These are phyloP conservation scores for Neodontobutis hainanensis DNA, from an alignment of 2,113 vertebrate genomes.

Conservation along the genomic window DNA sequence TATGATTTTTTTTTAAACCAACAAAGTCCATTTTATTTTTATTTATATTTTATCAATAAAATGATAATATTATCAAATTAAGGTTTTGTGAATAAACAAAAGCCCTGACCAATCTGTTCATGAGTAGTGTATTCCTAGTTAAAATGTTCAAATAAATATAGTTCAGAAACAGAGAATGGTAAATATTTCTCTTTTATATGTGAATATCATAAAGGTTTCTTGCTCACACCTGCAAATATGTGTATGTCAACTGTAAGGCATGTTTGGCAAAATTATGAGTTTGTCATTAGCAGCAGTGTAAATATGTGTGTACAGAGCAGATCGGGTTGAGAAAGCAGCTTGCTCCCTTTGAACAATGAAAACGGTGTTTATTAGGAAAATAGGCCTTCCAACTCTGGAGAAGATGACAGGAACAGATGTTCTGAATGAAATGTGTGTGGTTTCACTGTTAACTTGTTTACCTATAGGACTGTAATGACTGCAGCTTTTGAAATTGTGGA, in stretches of 20 bases:
- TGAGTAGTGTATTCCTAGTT: conserved; percentile 27
- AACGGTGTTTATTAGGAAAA: conserved; percentile 66
- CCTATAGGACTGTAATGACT: conserved; percentile 44
- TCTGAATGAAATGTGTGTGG: conserved; percentile 15
- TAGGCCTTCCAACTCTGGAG: conserved; percentile 28
- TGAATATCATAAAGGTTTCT: conserved; percentile 6
- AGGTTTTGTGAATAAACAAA: conserved; percentile 19
- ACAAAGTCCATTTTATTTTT: neutral
- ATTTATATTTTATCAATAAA: neutral
- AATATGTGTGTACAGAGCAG: conserved; percentile 55
- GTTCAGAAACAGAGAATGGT: conserved; percentile 7
- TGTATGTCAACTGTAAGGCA: conserved; percentile 6
- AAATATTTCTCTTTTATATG: conserved; percentile 6
- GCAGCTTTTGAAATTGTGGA: conserved; percentile 49
- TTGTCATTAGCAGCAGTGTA: conserved; percentile 64
- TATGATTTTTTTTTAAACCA: neutral
- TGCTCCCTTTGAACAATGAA: conserved; percentile 66
- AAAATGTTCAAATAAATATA: conserved; percentile 27
- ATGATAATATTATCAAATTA: neutral
- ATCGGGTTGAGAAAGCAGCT: conserved; percentile 62
- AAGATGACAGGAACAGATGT: conserved; percentile 60
- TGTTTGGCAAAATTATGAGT: conserved; percentile 55
- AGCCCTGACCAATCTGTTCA: conserved; percentile 1
- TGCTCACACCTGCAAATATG: conserved; percentile 15
- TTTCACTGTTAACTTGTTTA: conserved; percentile 41